Evolutionary conservation across 2,888 invertebrate genomes (phyloP), one percentile per base, ranked within the genome.

Genomic region (Silvanus unidentatus): DNA sequence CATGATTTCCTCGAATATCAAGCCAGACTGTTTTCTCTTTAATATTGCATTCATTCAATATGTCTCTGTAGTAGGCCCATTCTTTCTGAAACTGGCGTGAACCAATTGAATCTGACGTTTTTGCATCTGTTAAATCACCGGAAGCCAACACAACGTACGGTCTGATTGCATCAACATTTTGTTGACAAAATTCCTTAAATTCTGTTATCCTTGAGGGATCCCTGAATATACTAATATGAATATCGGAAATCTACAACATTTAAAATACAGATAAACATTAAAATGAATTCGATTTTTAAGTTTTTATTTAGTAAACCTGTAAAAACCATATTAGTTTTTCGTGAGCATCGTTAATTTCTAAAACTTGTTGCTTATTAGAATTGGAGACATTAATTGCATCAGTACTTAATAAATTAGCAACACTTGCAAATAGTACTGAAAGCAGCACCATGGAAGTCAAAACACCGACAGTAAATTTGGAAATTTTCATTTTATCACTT

Each of bases 1-100:
- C 92, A 78, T 93, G 93, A 77, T 93, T 93, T 69, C 94, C 94
- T 70, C 93, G 76, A 50, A 92, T 85, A 73, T 94, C 94, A 48
- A 94, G 73, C 92, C 93, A 94, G 22, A 80, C 72, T 2, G 89
- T 88, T 62, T 79, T 80, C 34, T 82, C 74, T 40, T 74, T 74
- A 15, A 89, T 78, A 56, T 79, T 77, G 35, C 81, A 79, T 53
- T 84, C 81, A 39, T 79, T 73, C 27, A 93, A 73, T 49, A 86
- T 77, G 59, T 81, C 76, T 55, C 79, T 75, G 66, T 94, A 95
- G 57, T 80, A 77, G 50, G 81, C 68, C 94, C 94, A 95, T 73
- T 95, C 94, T 50, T 81, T 80, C 57, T 82, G 73, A 54, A 81
- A 82, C 72, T 94, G 93, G 32, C 78, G 77, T 11, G 93, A 92